phyloP scores from a whole-genome alignment of 30 jellyfish, hydroid and myxozoan species.

The Clytia hemisphaerica region DNA sequence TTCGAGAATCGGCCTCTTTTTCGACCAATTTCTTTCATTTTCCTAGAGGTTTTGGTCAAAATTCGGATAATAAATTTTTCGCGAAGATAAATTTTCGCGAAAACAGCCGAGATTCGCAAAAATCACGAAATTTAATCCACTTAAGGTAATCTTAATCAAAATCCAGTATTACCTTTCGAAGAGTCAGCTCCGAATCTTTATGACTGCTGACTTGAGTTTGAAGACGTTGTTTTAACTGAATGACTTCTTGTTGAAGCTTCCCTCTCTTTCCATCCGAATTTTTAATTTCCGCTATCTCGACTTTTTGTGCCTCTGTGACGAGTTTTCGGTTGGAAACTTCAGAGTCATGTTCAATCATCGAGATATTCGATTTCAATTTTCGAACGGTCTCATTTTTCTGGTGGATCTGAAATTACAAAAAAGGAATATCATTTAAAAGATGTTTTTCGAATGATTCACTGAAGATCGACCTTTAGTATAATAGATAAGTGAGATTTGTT shows the following conservation, averaged over 20 bases:
- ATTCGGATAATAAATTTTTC: too few relatives aligned
- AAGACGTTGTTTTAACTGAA: conserved; percentile 61
- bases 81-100: too few relatives aligned
- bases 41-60: too few relatives aligned
- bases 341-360: conserved; percentile 60
- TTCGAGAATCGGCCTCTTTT: too few relatives aligned
- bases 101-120: too few relatives aligned
- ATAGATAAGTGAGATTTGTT: not conserved
- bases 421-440: not conserved
- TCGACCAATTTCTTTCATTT: too few relatives aligned
- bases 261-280: conserved; percentile 65
- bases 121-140: too few relatives aligned
- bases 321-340: conserved; percentile 58
- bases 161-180: conserved; percentile 81
- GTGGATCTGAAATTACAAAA: conserved; percentile 30
- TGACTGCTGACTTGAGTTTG: conserved; percentile 50
- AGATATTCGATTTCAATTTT: conserved; percentile 52
- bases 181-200: conserved; percentile 74
- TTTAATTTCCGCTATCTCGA: conserved; percentile 67
- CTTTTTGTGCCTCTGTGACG: conserved; percentile 76
- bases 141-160: too few relatives aligned
- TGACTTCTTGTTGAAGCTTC: conserved; percentile 74
- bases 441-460: not conserved
- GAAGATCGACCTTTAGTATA: not conserved
- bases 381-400: conserved; percentile 50